A percentile compares a stretch with the other conserved stretches of the same genome.
These are phyloP conservation scores for Chrysopilus asiliformis DNA, from an alignment of 2,888 invertebrate genomes.

Conservation along the genomic window DNA sequence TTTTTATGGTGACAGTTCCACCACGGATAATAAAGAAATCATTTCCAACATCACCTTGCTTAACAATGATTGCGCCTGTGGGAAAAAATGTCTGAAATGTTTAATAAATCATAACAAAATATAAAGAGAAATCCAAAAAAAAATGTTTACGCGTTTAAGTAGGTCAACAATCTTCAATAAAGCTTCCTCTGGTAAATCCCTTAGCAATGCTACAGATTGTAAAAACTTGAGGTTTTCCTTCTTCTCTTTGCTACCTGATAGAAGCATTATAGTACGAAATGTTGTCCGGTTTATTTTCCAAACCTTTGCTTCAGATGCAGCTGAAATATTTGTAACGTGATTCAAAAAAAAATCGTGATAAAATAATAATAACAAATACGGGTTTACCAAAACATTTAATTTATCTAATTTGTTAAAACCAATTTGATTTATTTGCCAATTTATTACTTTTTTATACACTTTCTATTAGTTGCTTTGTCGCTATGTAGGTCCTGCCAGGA, in stretches of 20 bases:
- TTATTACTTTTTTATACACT: too few species aligned
- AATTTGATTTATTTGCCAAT: too few species aligned
- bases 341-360: too few species aligned
- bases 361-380: too few species aligned
- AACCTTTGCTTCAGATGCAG: slow-evolving; percentile 61
- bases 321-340: too few species aligned
- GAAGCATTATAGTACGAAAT: slow-evolving; percentile 82
- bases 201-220: slow-evolving; percentile 63
- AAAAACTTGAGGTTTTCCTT: slow-evolving; percentile 78
- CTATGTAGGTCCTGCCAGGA: too few species aligned
- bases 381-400: too few species aligned
- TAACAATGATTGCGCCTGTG: slow-evolving; percentile 62
- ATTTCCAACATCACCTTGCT: slow-evolving; percentile 76
- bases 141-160: slow-evolving; percentile 55
- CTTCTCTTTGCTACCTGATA: slow-evolving; percentile 67
- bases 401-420: too few species aligned
- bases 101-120: slow-evolving; percentile 1
- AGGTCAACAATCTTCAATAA: slow-evolving; percentile 75
- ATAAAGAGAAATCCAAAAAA: background rate
- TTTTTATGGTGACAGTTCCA: slow-evolving; percentile 63
- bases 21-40: slow-evolving; percentile 85
- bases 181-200: slow-evolving; percentile 54
- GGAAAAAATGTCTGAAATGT: slow-evolving; percentile 59
- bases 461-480: too few species aligned
- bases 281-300: slow-evolving; percentile 80